A percentile compares a stretch with the other conserved stretches of the same genome.
phyloP scores from a whole-genome alignment of 2,113 vertebrate genomes.

The Coreoperca whiteheadi region DNA sequence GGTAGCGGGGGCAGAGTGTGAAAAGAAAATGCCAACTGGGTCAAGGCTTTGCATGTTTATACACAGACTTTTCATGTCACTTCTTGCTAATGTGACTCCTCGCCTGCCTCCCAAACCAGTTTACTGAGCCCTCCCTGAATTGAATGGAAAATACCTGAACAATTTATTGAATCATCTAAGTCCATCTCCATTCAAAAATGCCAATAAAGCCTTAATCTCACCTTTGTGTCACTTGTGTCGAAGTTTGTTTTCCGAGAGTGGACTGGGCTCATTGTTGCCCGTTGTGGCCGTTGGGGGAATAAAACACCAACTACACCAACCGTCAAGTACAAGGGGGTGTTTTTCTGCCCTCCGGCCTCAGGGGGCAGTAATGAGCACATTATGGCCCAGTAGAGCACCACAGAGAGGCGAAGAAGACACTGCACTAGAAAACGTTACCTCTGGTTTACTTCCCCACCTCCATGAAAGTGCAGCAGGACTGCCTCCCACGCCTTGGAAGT shows the following conservation, averaged over 20 bases:
- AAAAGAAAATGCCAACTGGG: conserved; percentile 33
- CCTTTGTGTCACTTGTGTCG: not conserved
- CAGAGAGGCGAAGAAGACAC: not conserved
- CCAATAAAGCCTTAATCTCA: not conserved
- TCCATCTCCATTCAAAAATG: not conserved
- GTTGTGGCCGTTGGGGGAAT: not conserved
- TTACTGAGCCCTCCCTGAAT: not conserved
- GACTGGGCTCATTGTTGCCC: not conserved
- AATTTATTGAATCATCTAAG: not conserved
- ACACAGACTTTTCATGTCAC: not conserved
- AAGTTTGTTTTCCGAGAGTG: no score
- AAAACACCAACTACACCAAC: not conserved
- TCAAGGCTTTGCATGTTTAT: conserved; percentile 36
- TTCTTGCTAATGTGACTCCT: not conserved
- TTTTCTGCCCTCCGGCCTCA: not conserved
- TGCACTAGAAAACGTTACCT: not conserved
- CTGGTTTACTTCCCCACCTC: not conserved
- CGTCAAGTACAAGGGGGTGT: not conserved
- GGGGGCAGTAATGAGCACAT: not conserved
- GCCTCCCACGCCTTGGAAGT: not conserved
- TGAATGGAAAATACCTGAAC: not conserved
- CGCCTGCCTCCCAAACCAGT: not conserved
- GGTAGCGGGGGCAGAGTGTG: not conserved
- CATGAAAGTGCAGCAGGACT: not conserved
- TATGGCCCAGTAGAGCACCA: not conserved